Evolutionary conservation across 2,113 vertebrate species (phyloP).

Genomic region (Edolisoma coerulescens): DNA sequence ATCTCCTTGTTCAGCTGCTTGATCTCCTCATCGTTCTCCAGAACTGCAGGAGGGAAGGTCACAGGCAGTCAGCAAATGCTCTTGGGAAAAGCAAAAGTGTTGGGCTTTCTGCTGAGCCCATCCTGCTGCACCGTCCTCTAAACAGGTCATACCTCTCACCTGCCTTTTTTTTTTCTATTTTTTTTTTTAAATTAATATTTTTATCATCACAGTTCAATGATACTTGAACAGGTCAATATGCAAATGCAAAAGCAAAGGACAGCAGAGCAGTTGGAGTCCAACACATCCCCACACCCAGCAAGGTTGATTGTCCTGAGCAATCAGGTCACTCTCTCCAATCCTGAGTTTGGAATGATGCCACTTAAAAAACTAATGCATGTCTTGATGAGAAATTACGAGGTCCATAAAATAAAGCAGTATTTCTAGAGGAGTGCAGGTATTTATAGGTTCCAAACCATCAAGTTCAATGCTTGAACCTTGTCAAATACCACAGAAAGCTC

Average conservation of each 20-base stretch:
- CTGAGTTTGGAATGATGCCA: not conserved
- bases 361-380: not conserved
- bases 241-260: not conserved
- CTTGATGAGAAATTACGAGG: not conserved
- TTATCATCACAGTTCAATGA: not conserved
- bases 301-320: not conserved
- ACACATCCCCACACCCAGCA: not conserved
- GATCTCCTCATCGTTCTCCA: slow-evolving; percentile 96
- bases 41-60: slow-evolving; percentile 72
- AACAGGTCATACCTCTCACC: not conserved
- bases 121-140: not conserved
- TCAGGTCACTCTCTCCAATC: not conserved
- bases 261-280: not conserved
- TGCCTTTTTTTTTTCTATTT: not conserved
- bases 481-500: slow-evolving; percentile 12
- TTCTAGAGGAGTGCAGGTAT: not conserved
- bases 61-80: not conserved
- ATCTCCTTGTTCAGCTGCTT: slow-evolving; percentile 98
- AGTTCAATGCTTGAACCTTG: not conserved
- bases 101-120: not conserved
- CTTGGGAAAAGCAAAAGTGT: not conserved
- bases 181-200: not conserved
- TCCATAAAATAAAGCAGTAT: not conserved
- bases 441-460: not conserved
- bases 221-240: not conserved